Evolutionary conservation across 1,140 invertebrate species (phyloP), one percentile per base, ranked within the genome.

Genomic region (Pollicipes pollicipes): DNA sequence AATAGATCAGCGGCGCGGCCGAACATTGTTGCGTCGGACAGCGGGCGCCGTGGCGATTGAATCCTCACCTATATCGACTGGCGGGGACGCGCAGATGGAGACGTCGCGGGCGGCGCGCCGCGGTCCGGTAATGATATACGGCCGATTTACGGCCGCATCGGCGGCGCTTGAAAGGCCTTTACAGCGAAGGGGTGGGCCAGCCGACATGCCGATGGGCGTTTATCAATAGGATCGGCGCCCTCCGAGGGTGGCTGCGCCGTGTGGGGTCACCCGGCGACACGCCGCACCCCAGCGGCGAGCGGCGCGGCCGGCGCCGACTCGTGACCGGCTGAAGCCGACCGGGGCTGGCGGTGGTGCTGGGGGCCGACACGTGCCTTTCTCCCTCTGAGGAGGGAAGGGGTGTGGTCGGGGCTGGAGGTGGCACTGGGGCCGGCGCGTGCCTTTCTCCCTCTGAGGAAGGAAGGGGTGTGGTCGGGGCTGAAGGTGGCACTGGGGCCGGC

Each of bases 121-220:
- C 16, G 4, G 32, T 35, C n/a, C 24, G 45, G 10, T 58, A 24
- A 58, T 58, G 45, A 58, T 58, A 58, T 58, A 58, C 45, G 2
- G 45, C 45, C 45, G 45, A 58, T 58, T 2, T 21, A 2, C 13
- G 45, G 2, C 45, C 2, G 45, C 21, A 58, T 58, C 45, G 45
- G 45, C 45, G 45, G 13, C 45, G 45, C 17, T 58, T 21, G 13
- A 58, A 58, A 58, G 45, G 45, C 45, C 13, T 2, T 58, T 58
- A 58, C 45, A 58, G 10, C 45, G 45, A 58, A 58, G 45, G 45
- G 45, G 45, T 58, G 45, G 45, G 45, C 24, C 45, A 58, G n/a
- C n/a, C n/a, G n/a, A n/a, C n/a, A n/a, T n/a, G n/a, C n/a, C 45
- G 45, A 58, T 58, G 45, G 45, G 45, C 45, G 45, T 58, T 58